phyloP scores from a whole-genome alignment of 92 coral and sea anemone genomes.

The Metridium senile region DNA sequence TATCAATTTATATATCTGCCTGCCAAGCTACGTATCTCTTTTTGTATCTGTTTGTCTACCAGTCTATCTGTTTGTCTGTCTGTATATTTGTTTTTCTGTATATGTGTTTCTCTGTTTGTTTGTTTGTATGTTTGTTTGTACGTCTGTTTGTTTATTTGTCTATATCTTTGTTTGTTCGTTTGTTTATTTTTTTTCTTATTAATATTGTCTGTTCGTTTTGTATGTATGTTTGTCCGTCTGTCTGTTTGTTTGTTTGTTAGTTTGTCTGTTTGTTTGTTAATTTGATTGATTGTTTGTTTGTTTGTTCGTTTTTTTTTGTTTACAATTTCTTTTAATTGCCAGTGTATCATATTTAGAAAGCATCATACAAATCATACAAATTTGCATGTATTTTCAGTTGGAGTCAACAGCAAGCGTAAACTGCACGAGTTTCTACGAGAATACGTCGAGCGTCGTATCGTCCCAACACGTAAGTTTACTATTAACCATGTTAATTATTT shows the following conservation, averaged over 20 bases:
- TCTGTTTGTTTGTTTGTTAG: neutral
- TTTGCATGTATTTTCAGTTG: conserved; percentile 7
- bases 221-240: neutral
- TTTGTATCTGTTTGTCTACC: too few relatives aligned
- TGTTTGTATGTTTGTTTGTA: neutral
- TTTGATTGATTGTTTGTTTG: too few relatives aligned
- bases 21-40: too few relatives aligned
- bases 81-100: neutral
- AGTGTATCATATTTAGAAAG: too few relatives aligned
- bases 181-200: neutral
- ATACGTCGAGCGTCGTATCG: conserved; percentile 28
- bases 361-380: too few relatives aligned
- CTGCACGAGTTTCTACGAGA: conserved; percentile 38
- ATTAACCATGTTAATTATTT: too few relatives aligned
- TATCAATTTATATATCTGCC: too few relatives aligned
- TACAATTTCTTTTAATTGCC: too few relatives aligned
- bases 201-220: neutral
- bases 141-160: neutral
- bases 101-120: neutral
- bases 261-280: too few relatives aligned
- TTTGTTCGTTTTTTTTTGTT: too few relatives aligned
- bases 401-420: conserved; percentile 28
- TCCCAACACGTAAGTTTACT: conserved; percentile 20
- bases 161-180: neutral
- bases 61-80: too few relatives aligned